Percentiles rank a stretch among this genome's conserved stretches.
These are phyloP conservation scores for Nyctalus aviator DNA, from an alignment of 2,797 vertebrate species.

Conservation along the genomic window DNA sequence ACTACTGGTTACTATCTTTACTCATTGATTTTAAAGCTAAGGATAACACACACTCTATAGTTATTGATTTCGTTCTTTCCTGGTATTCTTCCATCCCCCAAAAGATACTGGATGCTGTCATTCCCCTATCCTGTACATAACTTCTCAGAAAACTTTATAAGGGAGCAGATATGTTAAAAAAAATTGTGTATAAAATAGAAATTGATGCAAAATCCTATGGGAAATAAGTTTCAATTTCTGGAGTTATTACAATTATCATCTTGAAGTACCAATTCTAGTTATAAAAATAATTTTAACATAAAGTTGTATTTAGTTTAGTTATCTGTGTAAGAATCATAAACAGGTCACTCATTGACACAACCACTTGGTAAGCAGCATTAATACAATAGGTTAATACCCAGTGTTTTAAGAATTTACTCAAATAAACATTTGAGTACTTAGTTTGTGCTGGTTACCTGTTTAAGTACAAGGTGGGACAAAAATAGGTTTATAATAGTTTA, in stretches of 20 bases:
- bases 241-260: not conserved
- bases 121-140: conserved; percentile 40
- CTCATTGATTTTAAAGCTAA: conserved; percentile 57
- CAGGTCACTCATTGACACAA: not conserved
- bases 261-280: conserved; percentile 37
- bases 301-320: conserved; percentile 27
- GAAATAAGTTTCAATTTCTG: not conserved
- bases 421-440: not conserved
- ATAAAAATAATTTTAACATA: conserved; percentile 19
- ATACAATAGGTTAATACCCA: not conserved
- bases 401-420: conserved; percentile 3
- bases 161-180: not conserved
- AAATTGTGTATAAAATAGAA: not conserved
- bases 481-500: not conserved
- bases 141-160: conserved; percentile 60
- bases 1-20: conserved; percentile 25
- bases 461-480: not conserved
- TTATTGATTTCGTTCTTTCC: conserved; percentile 36
- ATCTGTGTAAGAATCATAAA: not conserved
- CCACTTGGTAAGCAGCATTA: not conserved
- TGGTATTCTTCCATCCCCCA: not conserved
- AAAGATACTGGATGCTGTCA: not conserved
- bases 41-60: not conserved
- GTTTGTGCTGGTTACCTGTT: not conserved
- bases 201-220: conserved; percentile 4